A percentile compares a stretch with the other conserved stretches of the same genome.
Evolutionary conservation across 1,140 invertebrate genomes (phyloP).

Genomic region (Meloidogyne hapla): DNA sequence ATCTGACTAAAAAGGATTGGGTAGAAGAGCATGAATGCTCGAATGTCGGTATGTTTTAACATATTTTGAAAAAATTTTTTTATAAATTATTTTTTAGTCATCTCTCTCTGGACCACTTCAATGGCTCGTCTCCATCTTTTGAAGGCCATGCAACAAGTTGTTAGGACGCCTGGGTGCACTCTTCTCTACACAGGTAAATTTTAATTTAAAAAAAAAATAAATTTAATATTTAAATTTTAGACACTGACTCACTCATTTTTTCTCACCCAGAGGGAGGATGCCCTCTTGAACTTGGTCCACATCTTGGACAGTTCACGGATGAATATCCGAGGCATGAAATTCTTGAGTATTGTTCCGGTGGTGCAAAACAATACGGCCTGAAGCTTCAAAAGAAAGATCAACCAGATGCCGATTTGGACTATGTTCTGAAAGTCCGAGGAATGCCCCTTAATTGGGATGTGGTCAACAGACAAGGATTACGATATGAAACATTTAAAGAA

Average conservation of each 20-base stretch:
- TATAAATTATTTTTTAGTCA: neutral
- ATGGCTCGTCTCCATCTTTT: neutral
- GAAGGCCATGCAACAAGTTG: constrained; percentile 8
- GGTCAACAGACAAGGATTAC: neutral
- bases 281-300: neutral
- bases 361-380: constrained; percentile 15
- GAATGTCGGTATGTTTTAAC: constrained; percentile 2
- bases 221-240: neutral
- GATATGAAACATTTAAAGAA: constrained; percentile 12
- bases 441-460: constrained; percentile 9
- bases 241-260: neutral
- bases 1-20: neutral
- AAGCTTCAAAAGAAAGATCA: neutral
- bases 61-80: neutral
- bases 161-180: neutral
- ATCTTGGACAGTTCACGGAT: constrained; percentile 15
- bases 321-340: neutral
- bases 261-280: neutral
- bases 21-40: constrained; percentile 7
- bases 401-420: neutral
- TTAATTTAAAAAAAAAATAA: neutral
- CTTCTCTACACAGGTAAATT: constrained; percentile 11
- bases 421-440: constrained; percentile 4
- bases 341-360: neutral
- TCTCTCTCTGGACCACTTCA: constrained; percentile 17